Conservation (phyloP, 2,888 invertebrate genomes). For the Phortica magna region DNA sequence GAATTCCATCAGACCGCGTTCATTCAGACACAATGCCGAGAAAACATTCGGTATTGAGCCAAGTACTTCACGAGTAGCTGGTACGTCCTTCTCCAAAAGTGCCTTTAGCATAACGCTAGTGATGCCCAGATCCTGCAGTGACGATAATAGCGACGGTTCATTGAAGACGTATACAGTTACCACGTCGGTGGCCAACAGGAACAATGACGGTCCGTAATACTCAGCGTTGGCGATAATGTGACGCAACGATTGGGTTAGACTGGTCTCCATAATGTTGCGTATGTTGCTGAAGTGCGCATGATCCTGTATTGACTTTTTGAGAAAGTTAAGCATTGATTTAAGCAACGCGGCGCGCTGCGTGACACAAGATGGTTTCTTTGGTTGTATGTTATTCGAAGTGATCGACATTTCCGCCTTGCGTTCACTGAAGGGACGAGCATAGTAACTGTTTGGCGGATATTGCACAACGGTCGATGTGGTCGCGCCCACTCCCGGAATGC, state of each 20-base stretch:
- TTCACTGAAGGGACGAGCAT: constrained; percentile 64
- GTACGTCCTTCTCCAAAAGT: constrained; percentile 89
- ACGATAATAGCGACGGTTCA: constrained; percentile 90
- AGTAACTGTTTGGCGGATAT: constrained; percentile 67
- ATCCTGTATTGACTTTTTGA: constrained; percentile 91
- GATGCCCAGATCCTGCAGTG: constrained; percentile 91
- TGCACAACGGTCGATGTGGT: constrained; percentile 35
- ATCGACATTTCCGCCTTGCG: constrained; percentile 61
- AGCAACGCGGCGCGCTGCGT: constrained; percentile 90
- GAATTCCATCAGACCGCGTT: constrained; percentile 88
- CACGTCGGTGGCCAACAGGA: constrained; percentile 89
- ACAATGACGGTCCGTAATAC: constrained; percentile 92
- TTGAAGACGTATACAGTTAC: constrained; percentile 91
- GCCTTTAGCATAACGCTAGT: constrained; percentile 92
- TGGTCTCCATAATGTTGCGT: constrained; percentile 91
- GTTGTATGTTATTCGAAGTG: constrained; percentile 57
- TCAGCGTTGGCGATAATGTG: constrained; percentile 93
- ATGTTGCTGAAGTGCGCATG: constrained; percentile 89
- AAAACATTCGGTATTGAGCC: constrained; percentile 93
- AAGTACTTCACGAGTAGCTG: constrained; percentile 86
- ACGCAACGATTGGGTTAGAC: constrained; percentile 87
- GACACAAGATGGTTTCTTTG: constrained; percentile 68
- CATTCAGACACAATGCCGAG: constrained; percentile 90
- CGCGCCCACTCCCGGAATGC: constrained; percentile 2
- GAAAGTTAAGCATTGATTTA: constrained; percentile 92